Conservation (phyloP, 2,113 vertebrate species). For the Phaethon lepturus region DNA sequence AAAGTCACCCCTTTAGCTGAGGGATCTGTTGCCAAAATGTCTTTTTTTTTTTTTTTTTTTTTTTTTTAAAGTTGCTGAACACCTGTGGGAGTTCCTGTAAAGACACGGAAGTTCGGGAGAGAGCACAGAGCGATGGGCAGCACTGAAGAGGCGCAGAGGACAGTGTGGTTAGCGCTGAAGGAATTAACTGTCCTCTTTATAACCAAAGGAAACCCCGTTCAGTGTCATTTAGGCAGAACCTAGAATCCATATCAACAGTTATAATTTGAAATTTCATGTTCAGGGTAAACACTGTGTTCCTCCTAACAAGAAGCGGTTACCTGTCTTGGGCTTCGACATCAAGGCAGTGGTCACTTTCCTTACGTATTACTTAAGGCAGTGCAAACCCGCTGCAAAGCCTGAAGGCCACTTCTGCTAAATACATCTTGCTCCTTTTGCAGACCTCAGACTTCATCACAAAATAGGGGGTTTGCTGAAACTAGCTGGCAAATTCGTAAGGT, state of each 20-base stretch:
- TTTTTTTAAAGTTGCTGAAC: background rate
- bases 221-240: background rate
- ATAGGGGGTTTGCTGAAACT: background rate
- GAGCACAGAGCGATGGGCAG: background rate
- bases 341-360: background rate
- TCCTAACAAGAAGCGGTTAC: background rate
- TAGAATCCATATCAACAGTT: background rate
- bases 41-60: too few species aligned
- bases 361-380: background rate
- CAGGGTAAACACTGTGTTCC: background rate
- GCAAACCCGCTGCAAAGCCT: too few species aligned
- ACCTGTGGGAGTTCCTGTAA: background rate
- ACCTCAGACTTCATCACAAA: background rate
- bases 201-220: background rate
- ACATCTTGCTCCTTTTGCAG: background rate
- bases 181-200: background rate
- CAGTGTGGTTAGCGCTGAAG: background rate
- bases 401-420: background rate
- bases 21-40: background rate
- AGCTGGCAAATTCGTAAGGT: background rate
- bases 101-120: background rate
- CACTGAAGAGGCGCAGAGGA: background rate
- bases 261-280: background rate
- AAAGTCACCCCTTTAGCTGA: background rate
- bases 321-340: background rate